phyloP scores from a whole-genome alignment of 2,888 invertebrate genomes.

The Tenthredo mesomela region DNA sequence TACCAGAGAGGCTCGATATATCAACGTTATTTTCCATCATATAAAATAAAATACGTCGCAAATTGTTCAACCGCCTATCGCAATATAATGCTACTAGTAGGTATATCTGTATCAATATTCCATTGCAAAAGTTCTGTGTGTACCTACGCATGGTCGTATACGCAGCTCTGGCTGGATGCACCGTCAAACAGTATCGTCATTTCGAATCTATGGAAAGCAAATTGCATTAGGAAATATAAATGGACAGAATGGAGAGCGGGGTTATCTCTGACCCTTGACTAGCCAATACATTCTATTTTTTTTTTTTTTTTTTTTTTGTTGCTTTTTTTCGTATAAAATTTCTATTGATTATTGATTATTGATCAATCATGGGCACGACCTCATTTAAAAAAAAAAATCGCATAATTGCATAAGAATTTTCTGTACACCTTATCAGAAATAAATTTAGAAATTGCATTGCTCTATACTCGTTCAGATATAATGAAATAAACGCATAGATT shows the following conservation, averaged over 20 bases:
- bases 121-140: neutral
- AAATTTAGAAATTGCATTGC: neutral
- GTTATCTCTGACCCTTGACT: constrained; percentile 22
- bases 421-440: neutral
- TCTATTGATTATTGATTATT: neutral
- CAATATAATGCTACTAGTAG: neutral
- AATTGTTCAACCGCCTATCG: constrained; percentile 59
- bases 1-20: constrained; percentile 53
- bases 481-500: neutral
- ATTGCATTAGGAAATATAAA: constrained; percentile 23
- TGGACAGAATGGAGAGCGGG: neutral
- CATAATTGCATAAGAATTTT: neutral
- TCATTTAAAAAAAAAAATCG: neutral
- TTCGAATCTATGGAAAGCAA: constrained; percentile 28
- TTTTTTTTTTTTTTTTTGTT: neutral
- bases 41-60: constrained; percentile 61
- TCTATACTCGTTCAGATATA: neutral
- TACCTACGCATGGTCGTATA: neutral
- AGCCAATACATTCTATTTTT: neutral
- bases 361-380: neutral
- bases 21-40: constrained; percentile 57
- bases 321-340: neutral
- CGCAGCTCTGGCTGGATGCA: neutral
- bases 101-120: constrained; percentile 23
- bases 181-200: constrained; percentile 34